Evolutionary conservation across 2,888 invertebrate species (phyloP).

Genomic region (Baronia brevicornis): DNA sequence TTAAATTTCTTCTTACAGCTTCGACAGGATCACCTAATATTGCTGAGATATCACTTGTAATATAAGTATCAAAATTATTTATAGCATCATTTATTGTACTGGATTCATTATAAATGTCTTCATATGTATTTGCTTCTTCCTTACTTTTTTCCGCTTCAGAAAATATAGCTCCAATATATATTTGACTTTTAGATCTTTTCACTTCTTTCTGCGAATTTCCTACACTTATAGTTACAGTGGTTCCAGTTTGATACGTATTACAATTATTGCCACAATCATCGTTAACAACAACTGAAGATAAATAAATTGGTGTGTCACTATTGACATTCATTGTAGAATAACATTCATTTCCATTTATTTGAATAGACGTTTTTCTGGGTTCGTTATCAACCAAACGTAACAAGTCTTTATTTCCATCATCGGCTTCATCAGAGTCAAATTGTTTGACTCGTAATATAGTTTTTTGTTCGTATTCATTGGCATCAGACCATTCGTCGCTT

Average conservation of each 20-base stretch:
- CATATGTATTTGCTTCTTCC: conserved; percentile 52
- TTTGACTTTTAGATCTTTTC: conserved; percentile 67
- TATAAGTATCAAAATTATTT: conserved; percentile 24
- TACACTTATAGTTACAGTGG: conserved; percentile 78
- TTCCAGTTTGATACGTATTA: conserved; percentile 69
- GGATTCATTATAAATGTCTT: conserved; percentile 54
- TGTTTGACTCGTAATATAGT: conserved; percentile 61
- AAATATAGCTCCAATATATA: conserved; percentile 63
- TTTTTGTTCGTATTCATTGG: conserved; percentile 64
- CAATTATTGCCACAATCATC: conserved; percentile 66
- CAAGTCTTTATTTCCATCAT: conserved; percentile 34
- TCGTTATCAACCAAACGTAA: conserved; percentile 48
- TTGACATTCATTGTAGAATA: conserved; percentile 85
- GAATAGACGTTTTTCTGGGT: conserved; percentile 79
- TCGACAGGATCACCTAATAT: conserved; percentile 83
- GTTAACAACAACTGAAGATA: conserved; percentile 83
- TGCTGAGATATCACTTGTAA: conserved; percentile 60
- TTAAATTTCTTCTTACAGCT: conserved; percentile 82
- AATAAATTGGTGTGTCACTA: conserved; percentile 80
- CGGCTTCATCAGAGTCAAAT: conserved; percentile 67
- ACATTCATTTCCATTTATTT: conserved; percentile 84
- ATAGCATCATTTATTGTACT: conserved; percentile 24
- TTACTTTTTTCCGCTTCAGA: conserved; percentile 36
- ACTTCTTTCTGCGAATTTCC: conserved; percentile 66
- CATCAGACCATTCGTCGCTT: conserved; percentile 71